Base-by-base conservation (phyloP, 2,113 vertebrate species). In the Muntiacus muntjak region DNA sequence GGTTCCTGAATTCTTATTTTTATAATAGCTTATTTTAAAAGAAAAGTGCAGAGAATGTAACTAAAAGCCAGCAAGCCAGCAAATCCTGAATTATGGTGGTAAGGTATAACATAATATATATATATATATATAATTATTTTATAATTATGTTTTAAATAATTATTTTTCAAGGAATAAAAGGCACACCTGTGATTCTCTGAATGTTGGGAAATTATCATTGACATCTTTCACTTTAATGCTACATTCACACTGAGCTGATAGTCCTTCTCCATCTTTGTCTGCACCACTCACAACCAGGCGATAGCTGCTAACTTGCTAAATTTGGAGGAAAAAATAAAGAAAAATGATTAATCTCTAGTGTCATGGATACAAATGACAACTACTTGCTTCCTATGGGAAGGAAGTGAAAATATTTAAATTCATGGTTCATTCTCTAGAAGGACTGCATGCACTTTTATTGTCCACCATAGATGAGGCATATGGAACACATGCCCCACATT, bases 191-290 rank as follows among this genome's bases (percentile, higher is more conserved):
- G 98, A 98, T 81, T 99, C 98, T 96, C 98, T 99, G 97, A 99
- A 97, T 2, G 60, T 97, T 6, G 99, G 99, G 88, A 99, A 95
- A 91, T 99, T 99, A 98, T 99, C 99, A 26, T 99, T 99, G 97
- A 99, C 99, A 88, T 99, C 99, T 12, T 98, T 89, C 71, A 99
- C 96, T 97, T 96, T 99, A 88, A 99, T 98, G 0, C 64, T 91
- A 15, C 99, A 98, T 78, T 98, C 98, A 55, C 99, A 99, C 2
- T 98, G 98, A 92, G 98, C 98, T 0, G 98, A 95, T 2, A 98
- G 97, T 97, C 99, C 8, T 9, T 5, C 60, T 94, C 99, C 99
- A n/a, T 99, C 95, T 94, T 98, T 43, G 95, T 99, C 99, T 33
- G 99, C 96, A 0, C 98, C 99, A 86, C 94, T 98, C 96, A 99